Base-by-base conservation (phyloP, 2,797 vertebrate species). In the Pseudopleuronectes americanus region DNA sequence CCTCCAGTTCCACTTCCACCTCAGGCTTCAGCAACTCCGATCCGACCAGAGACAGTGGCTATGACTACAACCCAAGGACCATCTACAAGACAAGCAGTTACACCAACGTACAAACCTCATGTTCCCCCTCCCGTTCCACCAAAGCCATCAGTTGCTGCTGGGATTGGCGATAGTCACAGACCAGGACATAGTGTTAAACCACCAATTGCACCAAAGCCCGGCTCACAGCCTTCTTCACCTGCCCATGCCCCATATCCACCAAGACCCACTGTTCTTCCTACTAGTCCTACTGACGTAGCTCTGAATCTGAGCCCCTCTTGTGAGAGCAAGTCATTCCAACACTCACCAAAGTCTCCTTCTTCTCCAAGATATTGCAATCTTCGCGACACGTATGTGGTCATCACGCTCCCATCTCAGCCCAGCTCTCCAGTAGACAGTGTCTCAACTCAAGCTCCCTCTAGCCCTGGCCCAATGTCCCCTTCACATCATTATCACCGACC, bases 331-430 rank as follows among this genome's bases (percentile, higher is more conserved):
- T 66, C 89, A 0, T 95, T 95, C 56, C 95, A 95, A 56, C 93
- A 95, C 55, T 98, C 97, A 72, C 97, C 97, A 58, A 94, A 96
- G 79, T 97, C 97, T 78, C 97, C 98, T 73, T 87, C 92, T 64
- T 95, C 95, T 76, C 94, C 94, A 52, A 97, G 96, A 83, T 90
- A 95, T 91, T 91, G 96, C 80, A 95, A 95, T 78, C 94, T 96
- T 61, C 92, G 91, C 75, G 97, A 98, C 92, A 99, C 98, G 1
- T 99, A 99, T 38, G 98, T 98, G 77, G 98, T 99, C 74, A 99
- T 99, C 82, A 99, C 98, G 14, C 92, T 99, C 82, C 98, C 98
- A 79, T 99, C 98, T 79, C 97, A 99, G 83, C 98, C 98, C 49
- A 96, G 95, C 82, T 99, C 97, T 85, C 98, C 98, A 67, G 96